These are phyloP conservation scores for Brachymystax lenok DNA, from an alignment of 2,797 vertebrate genomes.

Conservation along the genomic window DNA sequence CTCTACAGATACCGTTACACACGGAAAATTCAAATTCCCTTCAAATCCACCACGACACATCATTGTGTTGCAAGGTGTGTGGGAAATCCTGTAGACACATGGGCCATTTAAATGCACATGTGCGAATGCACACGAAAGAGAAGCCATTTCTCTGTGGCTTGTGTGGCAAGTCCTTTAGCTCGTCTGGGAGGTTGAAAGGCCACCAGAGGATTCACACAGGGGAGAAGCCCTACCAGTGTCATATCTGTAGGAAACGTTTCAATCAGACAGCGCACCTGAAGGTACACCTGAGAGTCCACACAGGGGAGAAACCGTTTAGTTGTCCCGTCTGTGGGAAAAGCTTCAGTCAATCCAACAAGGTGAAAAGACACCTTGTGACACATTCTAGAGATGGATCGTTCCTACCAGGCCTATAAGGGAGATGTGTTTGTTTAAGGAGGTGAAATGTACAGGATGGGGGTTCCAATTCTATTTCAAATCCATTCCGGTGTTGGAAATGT, in stretches of 20 bases:
- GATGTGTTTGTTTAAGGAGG: not conserved
- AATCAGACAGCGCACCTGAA: conserved; percentile 17
- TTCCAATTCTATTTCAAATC: not conserved
- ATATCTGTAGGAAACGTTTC: conserved; percentile 16
- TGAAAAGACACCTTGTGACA: conserved; percentile 20
- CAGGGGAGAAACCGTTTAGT: conserved; percentile 22
- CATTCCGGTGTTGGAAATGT: not conserved
- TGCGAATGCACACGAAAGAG: conserved; percentile 12
- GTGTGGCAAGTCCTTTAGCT: conserved; percentile 16
- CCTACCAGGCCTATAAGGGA: not conserved
- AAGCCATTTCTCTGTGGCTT: conserved; percentile 14
- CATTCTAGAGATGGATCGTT: conserved; percentile 8
- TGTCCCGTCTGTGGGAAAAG: conserved; percentile 20
- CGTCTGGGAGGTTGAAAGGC: conserved; percentile 9
- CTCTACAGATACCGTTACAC: conserved; percentile 3
- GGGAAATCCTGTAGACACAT: conserved; percentile 14
- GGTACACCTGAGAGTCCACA: conserved; percentile 17
- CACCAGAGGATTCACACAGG: conserved; percentile 26
- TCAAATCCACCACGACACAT: not conserved
- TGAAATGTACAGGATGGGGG: not conserved
- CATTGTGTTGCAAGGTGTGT: conserved; percentile 13
- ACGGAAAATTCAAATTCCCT: not conserved
- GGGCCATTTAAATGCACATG: conserved; percentile 18
- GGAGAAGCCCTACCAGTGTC: conserved; percentile 13
- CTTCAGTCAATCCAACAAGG: conserved; percentile 23